Evolutionary conservation across 1,140 invertebrate genomes (phyloP), one percentile per base, ranked within the genome.

Genomic region (Drosophila oshimai): DNA sequence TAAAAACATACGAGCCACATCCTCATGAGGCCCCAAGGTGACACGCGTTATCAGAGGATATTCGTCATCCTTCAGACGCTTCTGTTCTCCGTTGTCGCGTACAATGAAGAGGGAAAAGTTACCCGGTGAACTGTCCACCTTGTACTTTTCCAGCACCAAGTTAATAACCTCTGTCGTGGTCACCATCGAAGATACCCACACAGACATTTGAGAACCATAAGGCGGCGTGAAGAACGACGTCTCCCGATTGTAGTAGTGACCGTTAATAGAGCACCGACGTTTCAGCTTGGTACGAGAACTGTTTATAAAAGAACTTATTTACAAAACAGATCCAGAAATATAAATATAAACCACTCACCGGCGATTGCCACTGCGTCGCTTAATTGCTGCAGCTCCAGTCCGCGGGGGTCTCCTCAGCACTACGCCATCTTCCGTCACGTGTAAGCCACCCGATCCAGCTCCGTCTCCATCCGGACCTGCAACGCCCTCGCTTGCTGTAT

Each of bases 221-320:
- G 96, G 95, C 1, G 96, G 96, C 3, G 95, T 97, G 77, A 97
- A 97, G 60, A 96, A 95, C 84, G 95, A 96, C 0, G 96, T 97
- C 92, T 97, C 96, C 47, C 96, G 93, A 90, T 97, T 96, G 84
- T 97, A 97, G 90, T 95, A 96, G 90, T 97, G 96, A 1, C 96
- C 96, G 90, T 97, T 97, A 24, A 97, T 97, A 0, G 96, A 97
- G 70, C 96, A 97, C 53, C 96, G 93, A 58, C 95, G 92, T 92
- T 94, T 94, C 9, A 96, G 89, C 89, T 95, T 95, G 60, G 94
- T 93, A 26, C 94, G 92, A 2, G 95, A 95, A 75, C 94, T 91
- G 17, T 13, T 74, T 46, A 46, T 15, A 3, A 50, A 39, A 31
- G 31, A 29, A 10, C 34, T n/a, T 1, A 24, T 24, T 28, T 28